These are phyloP conservation scores for Calosoma granatense DNA, from an alignment of 1,140 invertebrate genomes.

Conservation along the genomic window DNA sequence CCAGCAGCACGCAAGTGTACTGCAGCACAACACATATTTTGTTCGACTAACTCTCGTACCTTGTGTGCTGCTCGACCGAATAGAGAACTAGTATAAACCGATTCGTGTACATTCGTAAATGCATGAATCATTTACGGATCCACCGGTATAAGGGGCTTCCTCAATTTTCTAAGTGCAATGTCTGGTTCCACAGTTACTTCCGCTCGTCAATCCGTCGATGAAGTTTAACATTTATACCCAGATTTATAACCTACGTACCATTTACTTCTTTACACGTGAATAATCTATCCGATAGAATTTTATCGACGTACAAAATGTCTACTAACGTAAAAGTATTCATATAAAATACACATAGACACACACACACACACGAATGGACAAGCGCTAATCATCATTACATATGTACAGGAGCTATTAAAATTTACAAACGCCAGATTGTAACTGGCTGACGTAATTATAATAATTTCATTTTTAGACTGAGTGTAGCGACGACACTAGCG, in stretches of 20 bases:
- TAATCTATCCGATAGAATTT: conserved; percentile 6
- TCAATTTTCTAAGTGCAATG: conserved; percentile 9
- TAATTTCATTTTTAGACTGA: too few relatives aligned
- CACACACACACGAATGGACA: background rate
- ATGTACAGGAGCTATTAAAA: background rate
- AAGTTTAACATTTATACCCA: conserved; percentile 3
- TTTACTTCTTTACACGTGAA: background rate
- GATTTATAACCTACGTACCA: conserved; percentile 6
- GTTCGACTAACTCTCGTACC: too few relatives aligned
- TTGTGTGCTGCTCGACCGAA: too few relatives aligned
- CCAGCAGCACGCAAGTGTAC: too few relatives aligned
- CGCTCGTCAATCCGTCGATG: background rate
- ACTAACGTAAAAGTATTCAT: background rate
- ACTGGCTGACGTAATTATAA: background rate
- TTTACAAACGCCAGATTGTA: background rate
- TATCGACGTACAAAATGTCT: conserved; percentile 1
- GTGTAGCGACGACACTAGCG: too few relatives aligned
- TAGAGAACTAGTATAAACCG: too few relatives aligned
- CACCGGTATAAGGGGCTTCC: background rate
- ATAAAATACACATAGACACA: too few relatives aligned
- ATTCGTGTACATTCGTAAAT: background rate
- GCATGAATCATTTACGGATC: conserved; percentile 5
- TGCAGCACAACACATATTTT: too few relatives aligned
- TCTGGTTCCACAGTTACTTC: background rate
- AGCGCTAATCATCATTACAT: background rate